Evolutionary conservation across 2,797 vertebrate genomes (phyloP), one percentile per base, ranked within the genome.

Genomic region (Sphenopsis melanotis): DNA sequence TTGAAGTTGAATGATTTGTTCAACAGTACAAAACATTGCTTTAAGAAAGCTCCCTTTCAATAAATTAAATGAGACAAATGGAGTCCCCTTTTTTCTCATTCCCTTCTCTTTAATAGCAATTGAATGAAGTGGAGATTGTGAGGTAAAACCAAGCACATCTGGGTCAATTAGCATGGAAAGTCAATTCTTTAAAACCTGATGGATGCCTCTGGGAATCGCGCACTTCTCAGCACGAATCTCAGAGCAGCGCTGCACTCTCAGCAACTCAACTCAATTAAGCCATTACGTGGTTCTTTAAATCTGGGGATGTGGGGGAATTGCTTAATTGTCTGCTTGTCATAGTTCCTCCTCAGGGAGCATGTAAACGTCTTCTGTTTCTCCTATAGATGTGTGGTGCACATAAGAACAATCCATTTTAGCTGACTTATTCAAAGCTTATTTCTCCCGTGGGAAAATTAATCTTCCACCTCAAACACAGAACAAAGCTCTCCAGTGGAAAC

Each of bases 361-460:
- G 95, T 95, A 95, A 94, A 95, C 17, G 57, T 94, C 91, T 91
- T 94, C 93, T 94, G 80, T 94, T 95, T 83, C 85, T 96, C 93
- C 94, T 89, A 91, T 93, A 96, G 85, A 96, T 94, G 86, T 82
- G 83, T 15, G 0, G 59, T 87, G 74, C 91, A 94, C 63, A 27
- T 79, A 80, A 85, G 92, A 93, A 95, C 89, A 88, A 94, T 91
- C 57, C 74, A 87, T 94, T 96, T 96, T 79, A 89, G 80, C 91
- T 86, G 80, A 95, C 91, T 96, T 96, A 95, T 94, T 96, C 93
- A 96, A 94, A 79, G 87, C 87, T 94, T 94, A 76, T 90, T 95
- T 95, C 93, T 96, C 95, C 95, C 96, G 29, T 96, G 95, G 93
- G 95, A 96, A 97, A 97, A 96, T 97, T 94, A 96, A 96, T 96